Percentiles rank a stretch among this genome's conserved stretches.
These are phyloP conservation scores for Tridacna gigas DNA, from an alignment of 2,888 invertebrate species.

Conservation along the genomic window DNA sequence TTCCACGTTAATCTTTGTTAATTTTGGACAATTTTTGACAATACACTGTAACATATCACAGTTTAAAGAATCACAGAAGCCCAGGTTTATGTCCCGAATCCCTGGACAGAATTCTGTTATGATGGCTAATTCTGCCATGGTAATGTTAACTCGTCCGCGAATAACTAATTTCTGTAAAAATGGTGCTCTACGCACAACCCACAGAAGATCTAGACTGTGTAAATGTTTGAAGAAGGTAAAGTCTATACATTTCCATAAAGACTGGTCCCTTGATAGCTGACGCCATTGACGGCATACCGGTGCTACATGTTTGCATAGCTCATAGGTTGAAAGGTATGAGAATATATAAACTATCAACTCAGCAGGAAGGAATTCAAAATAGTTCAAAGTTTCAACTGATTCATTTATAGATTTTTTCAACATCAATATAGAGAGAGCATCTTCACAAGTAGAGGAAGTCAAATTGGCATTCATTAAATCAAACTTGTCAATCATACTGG, in stretches of 20 bases:
- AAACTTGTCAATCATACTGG: background rate
- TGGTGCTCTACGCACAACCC: constrained; percentile 61
- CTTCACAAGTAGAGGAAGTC: constrained; percentile 6
- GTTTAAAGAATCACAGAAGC: constrained; percentile 70
- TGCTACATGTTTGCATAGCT: constrained; percentile 66
- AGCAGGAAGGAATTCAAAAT: constrained; percentile 64
- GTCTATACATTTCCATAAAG: constrained; percentile 69
- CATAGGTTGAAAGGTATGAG: constrained; percentile 64
- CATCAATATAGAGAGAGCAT: constrained; percentile 7
- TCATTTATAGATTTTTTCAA: constrained; percentile 19
- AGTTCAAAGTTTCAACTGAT: constrained; percentile 7
- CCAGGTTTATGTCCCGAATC: constrained; percentile 69
- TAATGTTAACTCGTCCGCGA: constrained; percentile 61
- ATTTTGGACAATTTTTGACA: constrained; percentile 62
- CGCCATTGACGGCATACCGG: constrained; percentile 70
- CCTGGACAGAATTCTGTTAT: constrained; percentile 65
- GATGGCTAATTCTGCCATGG: constrained; percentile 67
- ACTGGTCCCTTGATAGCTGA: constrained; percentile 66
- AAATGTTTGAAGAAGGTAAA: constrained; percentile 53
- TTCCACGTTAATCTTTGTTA: constrained; percentile 72
- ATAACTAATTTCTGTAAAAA: constrained; percentile 63
- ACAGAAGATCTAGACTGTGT: constrained; percentile 60
- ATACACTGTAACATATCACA: constrained; percentile 64
- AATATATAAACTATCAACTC: constrained; percentile 73
- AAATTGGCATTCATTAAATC: background rate